phyloP scores from a whole-genome alignment of 2,888 invertebrate species.

The Ophion costatus region DNA sequence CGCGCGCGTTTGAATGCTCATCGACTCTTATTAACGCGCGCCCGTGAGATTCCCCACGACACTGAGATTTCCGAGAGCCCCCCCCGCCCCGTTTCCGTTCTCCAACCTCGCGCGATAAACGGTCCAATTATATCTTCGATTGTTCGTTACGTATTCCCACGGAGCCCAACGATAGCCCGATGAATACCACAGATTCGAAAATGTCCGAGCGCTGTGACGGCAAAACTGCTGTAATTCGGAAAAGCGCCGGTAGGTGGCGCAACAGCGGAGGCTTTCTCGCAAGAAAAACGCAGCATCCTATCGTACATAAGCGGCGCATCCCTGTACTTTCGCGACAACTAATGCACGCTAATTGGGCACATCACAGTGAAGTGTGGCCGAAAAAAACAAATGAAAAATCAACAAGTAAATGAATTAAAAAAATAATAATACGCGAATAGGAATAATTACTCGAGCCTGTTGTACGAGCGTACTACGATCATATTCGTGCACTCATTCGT shows the following conservation, averaged over 20 bases:
- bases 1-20: slow-evolving; percentile 20
- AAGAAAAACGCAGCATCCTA: neutral
- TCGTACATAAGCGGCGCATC: slow-evolving; percentile 16
- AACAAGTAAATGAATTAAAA: neutral
- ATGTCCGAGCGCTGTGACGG: no score
- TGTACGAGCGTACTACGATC: slow-evolving; percentile 14
- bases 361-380: neutral
- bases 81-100: slow-evolving; percentile 37
- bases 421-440: slow-evolving; percentile 10
- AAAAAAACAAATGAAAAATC: neutral
- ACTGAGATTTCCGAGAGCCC: neutral
- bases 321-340: neutral
- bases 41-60: slow-evolving; percentile 17
- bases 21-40: neutral
- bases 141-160: neutral
- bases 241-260: neutral
- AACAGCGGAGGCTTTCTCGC: neutral
- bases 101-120: neutral
- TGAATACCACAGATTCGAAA: no score
- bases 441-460: slow-evolving; percentile 36
- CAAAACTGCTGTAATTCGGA: neutral
- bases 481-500: neutral
- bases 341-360: neutral
- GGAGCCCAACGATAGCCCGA: no score
- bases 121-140: neutral